Evolutionary conservation across 2,113 vertebrate genomes (phyloP), one percentile per base, ranked within the genome.

Genomic region (Lepus europaeus): DNA sequence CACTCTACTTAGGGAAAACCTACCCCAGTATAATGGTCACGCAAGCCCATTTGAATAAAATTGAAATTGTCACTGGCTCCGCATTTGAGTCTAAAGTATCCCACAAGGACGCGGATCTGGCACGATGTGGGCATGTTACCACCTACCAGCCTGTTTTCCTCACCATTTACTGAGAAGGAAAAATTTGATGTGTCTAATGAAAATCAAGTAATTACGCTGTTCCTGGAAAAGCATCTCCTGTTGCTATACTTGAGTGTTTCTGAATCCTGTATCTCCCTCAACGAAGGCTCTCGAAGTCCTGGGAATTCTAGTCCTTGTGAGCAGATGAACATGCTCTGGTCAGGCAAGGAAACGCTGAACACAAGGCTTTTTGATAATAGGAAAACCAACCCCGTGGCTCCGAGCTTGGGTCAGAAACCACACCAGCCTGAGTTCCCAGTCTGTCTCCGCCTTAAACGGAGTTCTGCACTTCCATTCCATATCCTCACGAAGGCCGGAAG

Each of bases 141-240:
- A 6, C 16, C 19, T 14, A 23, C 19, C n/a, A 33, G 6, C 64
- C n/a, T 22, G 11, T 13, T 23, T 86, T 82, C 39, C 56, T 95
- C 22, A 12, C 78, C 39, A 90, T 80, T 87, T 87, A 53, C 81
- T 89, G 39, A 80, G 76, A 90, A 39, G 86, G 84, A 70, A 80
- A 80, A 91, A 5, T 64, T 53, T 20, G 56, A 63, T 77, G 27
- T 14, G 45, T 45, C 31, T 66, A 3, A 66, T 89, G 77, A 83
- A 95, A 74, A 29, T 53, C 23, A 51, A 1, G 22, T 80, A 39
- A 1, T 27, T 80, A 14, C 13, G 11, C 19, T 84, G 27, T n/a
- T 49, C 29, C 12, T 87, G 33, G 11, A 29, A 9, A 87, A 68
- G 9, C 31, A 31, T 49, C 7, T 68, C 36, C 69, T 36, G 66